Evolutionary conservation across 2,888 invertebrate species (phyloP).

Genomic region (Cephonodes hylas): DNA sequence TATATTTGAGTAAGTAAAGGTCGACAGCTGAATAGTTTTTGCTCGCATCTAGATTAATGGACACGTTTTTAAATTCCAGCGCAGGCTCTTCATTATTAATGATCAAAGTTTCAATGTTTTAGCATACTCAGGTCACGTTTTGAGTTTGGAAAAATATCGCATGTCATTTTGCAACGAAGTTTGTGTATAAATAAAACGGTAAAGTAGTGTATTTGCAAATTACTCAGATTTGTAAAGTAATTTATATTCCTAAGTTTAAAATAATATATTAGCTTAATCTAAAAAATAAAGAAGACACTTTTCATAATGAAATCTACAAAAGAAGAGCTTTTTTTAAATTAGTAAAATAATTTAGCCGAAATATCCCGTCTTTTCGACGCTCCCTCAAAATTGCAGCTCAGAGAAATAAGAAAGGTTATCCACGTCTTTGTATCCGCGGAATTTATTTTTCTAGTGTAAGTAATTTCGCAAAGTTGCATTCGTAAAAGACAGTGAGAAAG

Average conservation of each 20-base stretch:
- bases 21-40: constrained; percentile 6
- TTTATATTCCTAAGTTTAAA: neutral
- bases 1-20: neutral
- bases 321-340: neutral
- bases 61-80: constrained; percentile 1
- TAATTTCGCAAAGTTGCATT: constrained; percentile 33
- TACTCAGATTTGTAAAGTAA: neutral
- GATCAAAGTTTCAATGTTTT: neutral
- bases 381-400: neutral
- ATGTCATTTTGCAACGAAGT: neutral
- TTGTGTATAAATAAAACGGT: neutral
- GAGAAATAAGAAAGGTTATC: constrained; percentile 6
- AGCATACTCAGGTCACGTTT: neutral
- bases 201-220: neutral
- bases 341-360: neutral
- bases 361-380: neutral
- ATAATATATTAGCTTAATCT: neutral
- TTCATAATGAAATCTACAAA: neutral
- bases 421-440: constrained; percentile 14
- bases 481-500: constrained; percentile 25
- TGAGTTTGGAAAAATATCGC: neutral
- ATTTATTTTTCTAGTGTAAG: constrained; percentile 24
- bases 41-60: neutral
- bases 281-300: neutral
- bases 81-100: constrained; percentile 2